phyloP scores from a whole-genome alignment of 2,113 vertebrate species.

The Phalacrocorax brasilianus region DNA sequence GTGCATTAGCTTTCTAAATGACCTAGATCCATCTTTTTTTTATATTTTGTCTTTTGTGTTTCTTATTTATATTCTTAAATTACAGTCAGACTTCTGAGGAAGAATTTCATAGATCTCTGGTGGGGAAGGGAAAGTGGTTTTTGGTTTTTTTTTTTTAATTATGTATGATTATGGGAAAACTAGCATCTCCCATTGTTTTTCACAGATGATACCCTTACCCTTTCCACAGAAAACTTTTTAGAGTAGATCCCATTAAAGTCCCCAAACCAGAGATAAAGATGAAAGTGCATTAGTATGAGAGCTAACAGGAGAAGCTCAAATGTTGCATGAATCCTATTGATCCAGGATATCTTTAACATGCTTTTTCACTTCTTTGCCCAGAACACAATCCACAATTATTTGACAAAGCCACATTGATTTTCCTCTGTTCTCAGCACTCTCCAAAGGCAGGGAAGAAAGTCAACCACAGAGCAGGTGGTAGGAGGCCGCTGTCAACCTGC shows the following conservation, averaged over 20 bases:
- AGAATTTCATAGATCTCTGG: not conserved
- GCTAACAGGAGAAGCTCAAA: not conserved
- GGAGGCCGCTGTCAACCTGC: not conserved
- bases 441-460: not conserved
- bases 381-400: not conserved
- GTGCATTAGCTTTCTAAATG: not conserved
- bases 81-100: not conserved
- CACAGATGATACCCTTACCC: not conserved
- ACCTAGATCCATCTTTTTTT: not conserved
- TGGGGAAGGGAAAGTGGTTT: not conserved
- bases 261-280: not conserved
- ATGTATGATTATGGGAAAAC: not conserved
- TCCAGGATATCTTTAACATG: not conserved
- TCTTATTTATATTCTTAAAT: not conserved
- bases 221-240: not conserved
- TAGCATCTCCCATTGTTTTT: not conserved
- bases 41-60: not conserved
- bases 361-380: not conserved
- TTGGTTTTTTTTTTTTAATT: not conserved
- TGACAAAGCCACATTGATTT: not conserved
- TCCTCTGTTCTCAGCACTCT: not conserved
- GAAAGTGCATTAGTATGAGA: not conserved
- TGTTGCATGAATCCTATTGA: not conserved
- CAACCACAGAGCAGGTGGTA: not conserved
- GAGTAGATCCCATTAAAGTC: not conserved